These are phyloP conservation scores for Columbina picui DNA, from an alignment of 2,113 vertebrate species.

Conservation along the genomic window DNA sequence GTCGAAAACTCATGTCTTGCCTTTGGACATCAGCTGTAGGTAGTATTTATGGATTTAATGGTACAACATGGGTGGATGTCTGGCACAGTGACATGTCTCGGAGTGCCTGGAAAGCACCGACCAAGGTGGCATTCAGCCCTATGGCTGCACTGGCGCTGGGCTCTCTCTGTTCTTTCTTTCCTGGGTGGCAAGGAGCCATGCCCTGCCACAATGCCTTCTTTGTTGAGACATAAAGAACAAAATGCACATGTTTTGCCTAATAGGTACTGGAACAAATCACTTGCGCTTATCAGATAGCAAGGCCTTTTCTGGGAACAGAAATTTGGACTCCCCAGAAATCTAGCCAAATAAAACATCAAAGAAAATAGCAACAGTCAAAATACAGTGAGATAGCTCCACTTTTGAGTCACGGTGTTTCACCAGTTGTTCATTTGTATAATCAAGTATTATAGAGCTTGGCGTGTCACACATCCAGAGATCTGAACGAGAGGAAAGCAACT, in stretches of 20 bases:
- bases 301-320: background rate
- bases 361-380: background rate
- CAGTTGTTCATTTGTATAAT: background rate
- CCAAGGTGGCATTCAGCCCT: rapidly evolving
- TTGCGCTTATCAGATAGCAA: background rate
- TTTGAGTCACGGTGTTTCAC: background rate
- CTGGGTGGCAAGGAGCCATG: constrained; percentile 25
- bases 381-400: background rate
- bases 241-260: background rate
- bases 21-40: background rate
- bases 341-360: background rate
- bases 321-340: background rate
- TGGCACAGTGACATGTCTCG: background rate
- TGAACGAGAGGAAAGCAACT: rapidly evolving
- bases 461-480: background rate
- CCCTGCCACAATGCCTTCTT: background rate
- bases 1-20: background rate
- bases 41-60: background rate
- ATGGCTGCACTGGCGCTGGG: rapidly evolving
- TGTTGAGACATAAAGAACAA: constrained; percentile 38
- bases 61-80: background rate
- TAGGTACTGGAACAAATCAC: background rate
- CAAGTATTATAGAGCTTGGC: background rate
- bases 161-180: background rate
- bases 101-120: rapidly evolving